phyloP scores from a whole-genome alignment of 2,797 vertebrate species.

The Sciaenops ocellatus region DNA sequence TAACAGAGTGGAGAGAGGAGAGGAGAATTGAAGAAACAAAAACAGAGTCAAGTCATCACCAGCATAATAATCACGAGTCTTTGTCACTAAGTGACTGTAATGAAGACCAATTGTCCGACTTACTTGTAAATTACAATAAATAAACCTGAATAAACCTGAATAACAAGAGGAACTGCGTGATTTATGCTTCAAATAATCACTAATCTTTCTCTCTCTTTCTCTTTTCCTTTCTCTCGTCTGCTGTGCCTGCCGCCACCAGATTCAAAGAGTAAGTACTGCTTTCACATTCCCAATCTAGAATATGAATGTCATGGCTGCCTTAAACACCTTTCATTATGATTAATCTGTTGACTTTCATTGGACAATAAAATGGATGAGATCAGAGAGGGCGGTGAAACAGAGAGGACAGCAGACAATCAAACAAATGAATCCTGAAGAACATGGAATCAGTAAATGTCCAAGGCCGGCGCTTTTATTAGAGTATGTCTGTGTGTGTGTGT shows the following conservation, averaged over 20 bases:
- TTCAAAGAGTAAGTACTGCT: slow-evolving; percentile 98
- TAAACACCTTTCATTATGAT: slow-evolving; percentile 61
- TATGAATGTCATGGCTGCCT: slow-evolving; percentile 51
- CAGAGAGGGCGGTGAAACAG: slow-evolving; percentile 32
- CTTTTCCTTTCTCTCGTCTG: slow-evolving; percentile 50
- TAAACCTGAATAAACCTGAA: slow-evolving; percentile 49
- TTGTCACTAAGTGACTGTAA: slow-evolving; percentile 64
- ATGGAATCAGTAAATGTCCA: slow-evolving; percentile 37
- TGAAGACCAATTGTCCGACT: slow-evolving; percentile 64
- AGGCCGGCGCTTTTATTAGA: slow-evolving; percentile 22
- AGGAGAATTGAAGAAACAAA: slow-evolving; percentile 31
- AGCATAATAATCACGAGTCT: slow-evolving; percentile 55
- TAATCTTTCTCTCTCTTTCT: slow-evolving; percentile 56
- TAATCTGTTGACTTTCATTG: slow-evolving; percentile 61
- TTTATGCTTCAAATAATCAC: slow-evolving; percentile 62
- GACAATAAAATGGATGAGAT: slow-evolving; percentile 51
- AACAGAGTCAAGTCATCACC: slow-evolving; percentile 46
- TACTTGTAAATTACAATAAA: slow-evolving; percentile 55
- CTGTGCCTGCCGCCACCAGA: slow-evolving; percentile 82
- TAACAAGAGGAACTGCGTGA: slow-evolving; percentile 55
- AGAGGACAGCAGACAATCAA: slow-evolving; percentile 60
- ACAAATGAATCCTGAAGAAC: slow-evolving; percentile 59
- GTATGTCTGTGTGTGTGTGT: not conserved
- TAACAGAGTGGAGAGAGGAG: slow-evolving; percentile 34
- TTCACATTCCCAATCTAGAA: slow-evolving; percentile 52